Conservation (phyloP, 2,888 invertebrate genomes). For the Corbicula japonica region DNA sequence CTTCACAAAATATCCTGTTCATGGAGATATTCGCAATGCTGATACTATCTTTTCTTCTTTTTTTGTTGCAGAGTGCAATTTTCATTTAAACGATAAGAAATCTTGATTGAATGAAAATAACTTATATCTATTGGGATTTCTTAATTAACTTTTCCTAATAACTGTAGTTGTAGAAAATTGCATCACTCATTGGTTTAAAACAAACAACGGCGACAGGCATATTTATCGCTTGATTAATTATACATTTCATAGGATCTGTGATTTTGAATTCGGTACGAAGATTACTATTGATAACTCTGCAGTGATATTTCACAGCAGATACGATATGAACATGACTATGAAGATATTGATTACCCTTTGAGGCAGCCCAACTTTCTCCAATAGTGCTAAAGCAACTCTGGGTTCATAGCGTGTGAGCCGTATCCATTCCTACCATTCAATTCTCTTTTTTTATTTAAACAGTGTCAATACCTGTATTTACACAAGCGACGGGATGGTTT, state of each 20-base stretch:
- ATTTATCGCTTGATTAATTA: neutral
- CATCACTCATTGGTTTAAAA: neutral
- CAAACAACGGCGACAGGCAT: neutral
- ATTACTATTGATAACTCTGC: no score
- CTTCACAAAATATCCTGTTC: no score
- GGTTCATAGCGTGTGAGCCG: slow-evolving; percentile 24
- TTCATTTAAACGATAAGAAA: no score
- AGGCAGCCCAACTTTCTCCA: slow-evolving; percentile 30
- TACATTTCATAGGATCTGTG: neutral
- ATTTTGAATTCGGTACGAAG: neutral
- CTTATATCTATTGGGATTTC: no score
- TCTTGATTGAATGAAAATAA: no score
- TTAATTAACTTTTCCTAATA: no score
- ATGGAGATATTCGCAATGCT: no score
- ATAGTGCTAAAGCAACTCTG: slow-evolving; percentile 19
- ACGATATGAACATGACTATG: slow-evolving; percentile 5
- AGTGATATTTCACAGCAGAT: no score
- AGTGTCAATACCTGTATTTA: slow-evolving; percentile 44
- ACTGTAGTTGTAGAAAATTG: no score
- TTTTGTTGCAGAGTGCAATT: no score
- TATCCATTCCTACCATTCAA: slow-evolving; percentile 25
- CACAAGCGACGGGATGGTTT: slow-evolving; percentile 36
- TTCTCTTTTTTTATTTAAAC: slow-evolving; percentile 37
- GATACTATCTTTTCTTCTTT: no score
- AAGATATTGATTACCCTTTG: slow-evolving; percentile 27